These are phyloP conservation scores for Leptinotarsa texana DNA, from an alignment of 1,140 invertebrate species.

Conservation along the genomic window DNA sequence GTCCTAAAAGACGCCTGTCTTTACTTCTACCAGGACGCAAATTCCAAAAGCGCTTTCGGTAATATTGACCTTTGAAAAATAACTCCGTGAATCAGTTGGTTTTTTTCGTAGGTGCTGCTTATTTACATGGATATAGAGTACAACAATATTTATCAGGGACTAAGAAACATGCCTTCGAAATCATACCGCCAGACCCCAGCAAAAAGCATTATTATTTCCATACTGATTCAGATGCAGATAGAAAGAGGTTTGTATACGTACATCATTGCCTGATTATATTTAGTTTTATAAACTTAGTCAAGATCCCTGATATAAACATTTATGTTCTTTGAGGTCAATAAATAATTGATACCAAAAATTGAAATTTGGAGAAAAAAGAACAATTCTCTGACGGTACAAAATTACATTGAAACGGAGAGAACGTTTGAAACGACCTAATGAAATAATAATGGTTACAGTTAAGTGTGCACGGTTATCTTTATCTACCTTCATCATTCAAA, in stretches of 20 bases:
- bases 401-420: too few relatives aligned
- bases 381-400: too few relatives aligned
- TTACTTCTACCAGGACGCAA: constrained; percentile 90
- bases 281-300: neutral
- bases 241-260: constrained; percentile 77
- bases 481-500: too few relatives aligned
- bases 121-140: constrained; percentile 92
- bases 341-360: too few relatives aligned
- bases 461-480: too few relatives aligned
- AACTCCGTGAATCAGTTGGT: neutral
- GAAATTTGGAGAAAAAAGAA: too few relatives aligned
- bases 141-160: constrained; percentile 76
- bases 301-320: too few relatives aligned
- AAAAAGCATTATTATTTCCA: constrained; percentile 90
- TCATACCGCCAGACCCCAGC: constrained; percentile 83
- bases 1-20: constrained; percentile 93
- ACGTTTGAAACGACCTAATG: too few relatives aligned
- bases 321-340: too few relatives aligned
- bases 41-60: constrained; percentile 86
- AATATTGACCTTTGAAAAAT: constrained; percentile 4
- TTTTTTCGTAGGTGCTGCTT: constrained; percentile 71
- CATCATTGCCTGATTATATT: neutral
- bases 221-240: constrained; percentile 92
- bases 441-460: too few relatives aligned
- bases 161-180: constrained; percentile 88